phyloP scores from a whole-genome alignment of 2,113 vertebrate species.

The Puntigrus tetrazona region DNA sequence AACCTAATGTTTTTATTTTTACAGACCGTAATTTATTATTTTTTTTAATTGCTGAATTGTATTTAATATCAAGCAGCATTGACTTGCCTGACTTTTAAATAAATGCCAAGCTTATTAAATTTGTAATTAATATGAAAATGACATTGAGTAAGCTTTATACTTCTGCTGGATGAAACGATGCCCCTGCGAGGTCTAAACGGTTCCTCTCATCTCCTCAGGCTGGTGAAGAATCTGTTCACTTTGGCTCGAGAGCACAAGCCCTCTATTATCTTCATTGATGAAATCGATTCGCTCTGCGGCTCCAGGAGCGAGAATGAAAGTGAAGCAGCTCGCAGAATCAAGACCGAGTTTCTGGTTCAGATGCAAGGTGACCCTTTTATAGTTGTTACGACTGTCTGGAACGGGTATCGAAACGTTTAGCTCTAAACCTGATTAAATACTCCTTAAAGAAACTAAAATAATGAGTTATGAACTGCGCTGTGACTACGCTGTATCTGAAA shows the following conservation, averaged over 20 bases:
- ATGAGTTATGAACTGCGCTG: no score
- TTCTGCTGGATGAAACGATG: not conserved
- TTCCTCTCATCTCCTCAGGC: constrained; percentile 69
- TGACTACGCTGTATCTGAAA: not conserved
- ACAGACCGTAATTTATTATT: no score
- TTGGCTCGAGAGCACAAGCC: constrained; percentile 94
- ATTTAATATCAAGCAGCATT: not conserved
- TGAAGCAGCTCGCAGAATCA: constrained; percentile 93
- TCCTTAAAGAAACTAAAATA: not conserved
- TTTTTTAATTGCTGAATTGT: not conserved
- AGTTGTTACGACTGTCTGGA: not conserved
- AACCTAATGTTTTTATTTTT: no score
- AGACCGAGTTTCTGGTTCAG: constrained; percentile 96
- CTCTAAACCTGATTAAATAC: not conserved
- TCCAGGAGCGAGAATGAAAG: constrained; percentile 98
- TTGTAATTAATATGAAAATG: not conserved
- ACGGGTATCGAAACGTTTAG: no score
- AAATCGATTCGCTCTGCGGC: constrained; percentile 95
- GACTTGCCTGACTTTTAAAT: not conserved
- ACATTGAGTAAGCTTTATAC: not conserved
- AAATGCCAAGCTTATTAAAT: not conserved
- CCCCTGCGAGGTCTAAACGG: not conserved
- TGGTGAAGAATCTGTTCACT: constrained; percentile 95
- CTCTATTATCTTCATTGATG: constrained; percentile 98
- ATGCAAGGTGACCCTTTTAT: constrained; percentile 87